Evolutionary conservation across 2,888 invertebrate genomes (phyloP), one percentile per base, ranked within the genome.

Genomic region (Achlya flavicornis): DNA sequence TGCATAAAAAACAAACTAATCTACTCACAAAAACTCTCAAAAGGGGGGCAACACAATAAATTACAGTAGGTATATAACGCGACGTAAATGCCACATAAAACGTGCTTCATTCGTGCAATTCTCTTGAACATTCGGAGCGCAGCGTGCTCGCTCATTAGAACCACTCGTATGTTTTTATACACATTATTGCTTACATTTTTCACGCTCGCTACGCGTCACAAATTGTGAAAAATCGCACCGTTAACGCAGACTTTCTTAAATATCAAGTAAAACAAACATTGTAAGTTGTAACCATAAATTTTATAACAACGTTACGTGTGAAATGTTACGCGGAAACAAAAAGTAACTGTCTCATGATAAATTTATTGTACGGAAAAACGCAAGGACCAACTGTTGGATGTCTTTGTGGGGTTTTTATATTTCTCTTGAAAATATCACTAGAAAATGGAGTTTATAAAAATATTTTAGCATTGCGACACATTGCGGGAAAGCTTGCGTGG

Each of bases 151-250:
- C 46, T 7, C n/a, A n/a, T 53, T 19, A 10, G 10, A 3, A 10
- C n/a, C 48, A 16, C 1, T 10, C 68, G 64, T 68, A 64, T 66
- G 64, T 70, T 67, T 53, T 53, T 10, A 53, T 19, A 53, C 57
- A 60, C 19, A 53, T 64, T 68, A 73, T 72, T 73, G 70, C 65
- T 43, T 48, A 67, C 72, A 80, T 79, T 73, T 72, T 68, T 77
- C 75, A 73, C 70, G 76, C 74, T 75, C 74, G 70, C 68, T 63
- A 61, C 64, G 74, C 76, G 74, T 80, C 76, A 78, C 78, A 82
- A 83, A 83, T 80, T 81, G 78, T 83, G 79, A 84, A 78, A 79
- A 82, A 84, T 84, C 66, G 75, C 71, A 72, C 69, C 70, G 71
- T 35, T 4, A 35, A 72, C 70, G 66, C 65, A 67, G 64, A 64